Evolutionary conservation across 2,888 invertebrate genomes (phyloP).

Genomic region (Sarcophaga caerulescens): DNA sequence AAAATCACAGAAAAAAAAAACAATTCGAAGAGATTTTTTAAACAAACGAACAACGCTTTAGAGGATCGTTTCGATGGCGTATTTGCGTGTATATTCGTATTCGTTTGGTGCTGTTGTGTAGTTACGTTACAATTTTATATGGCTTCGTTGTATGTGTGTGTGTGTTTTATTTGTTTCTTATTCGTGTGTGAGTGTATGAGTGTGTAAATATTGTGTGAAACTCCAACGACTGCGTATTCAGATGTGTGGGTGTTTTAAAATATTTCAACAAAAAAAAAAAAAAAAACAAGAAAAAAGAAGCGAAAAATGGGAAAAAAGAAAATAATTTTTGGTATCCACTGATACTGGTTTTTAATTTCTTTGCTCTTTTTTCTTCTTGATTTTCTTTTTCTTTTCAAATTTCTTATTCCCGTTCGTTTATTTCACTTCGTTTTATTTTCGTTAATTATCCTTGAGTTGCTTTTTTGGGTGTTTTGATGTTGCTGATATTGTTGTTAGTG

Average conservation of each 20-base stretch:
- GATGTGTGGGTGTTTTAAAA: constrained; percentile 64
- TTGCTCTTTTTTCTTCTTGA: constrained; percentile 16
- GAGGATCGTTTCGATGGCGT: constrained; percentile 9
- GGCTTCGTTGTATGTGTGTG: constrained; percentile 10
- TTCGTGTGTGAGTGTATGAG: constrained; percentile 18
- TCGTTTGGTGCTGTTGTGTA: neutral
- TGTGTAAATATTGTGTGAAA: constrained; percentile 37
- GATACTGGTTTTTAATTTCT: no score
- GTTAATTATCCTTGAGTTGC: constrained; percentile 42
- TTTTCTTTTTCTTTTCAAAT: neutral
- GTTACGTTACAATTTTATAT: constrained; percentile 4
- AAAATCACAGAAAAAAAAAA: no score
- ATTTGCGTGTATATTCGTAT: no score
- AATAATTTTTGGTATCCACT: neutral
- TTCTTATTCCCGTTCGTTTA: neutral
- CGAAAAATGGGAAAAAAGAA: neutral
- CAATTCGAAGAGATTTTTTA: no score
- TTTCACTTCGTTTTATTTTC: constrained; percentile 38
- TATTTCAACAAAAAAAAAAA: constrained; percentile 1
- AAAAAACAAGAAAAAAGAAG: no score
- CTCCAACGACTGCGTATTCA: constrained; percentile 60
- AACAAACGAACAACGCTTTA: neutral
- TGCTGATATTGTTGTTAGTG: constrained; percentile 2
- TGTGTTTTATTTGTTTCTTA: neutral
- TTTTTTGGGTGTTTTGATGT: constrained; percentile 35